phyloP scores from a whole-genome alignment of 2,113 vertebrate species.

The Tragelaphus strepsiceros region DNA sequence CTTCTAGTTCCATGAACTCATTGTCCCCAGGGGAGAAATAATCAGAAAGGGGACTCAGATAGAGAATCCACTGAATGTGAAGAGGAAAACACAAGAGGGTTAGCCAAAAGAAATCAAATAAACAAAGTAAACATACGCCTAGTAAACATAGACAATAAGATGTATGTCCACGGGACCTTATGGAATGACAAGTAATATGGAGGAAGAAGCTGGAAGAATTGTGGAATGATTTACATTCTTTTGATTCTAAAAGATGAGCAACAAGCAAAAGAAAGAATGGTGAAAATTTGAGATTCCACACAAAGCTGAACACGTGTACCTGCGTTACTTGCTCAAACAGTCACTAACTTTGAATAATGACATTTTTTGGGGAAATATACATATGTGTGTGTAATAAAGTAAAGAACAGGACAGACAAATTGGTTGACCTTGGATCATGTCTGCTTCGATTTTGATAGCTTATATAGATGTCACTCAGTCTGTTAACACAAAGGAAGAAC shows the following conservation, averaged over 20 bases:
- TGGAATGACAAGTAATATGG: neutral
- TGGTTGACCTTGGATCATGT: neutral
- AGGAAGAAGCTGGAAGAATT: neutral
- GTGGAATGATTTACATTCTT: neutral
- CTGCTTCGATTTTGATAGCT: neutral
- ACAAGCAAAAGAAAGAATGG: neutral
- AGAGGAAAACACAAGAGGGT: neutral
- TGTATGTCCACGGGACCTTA: neutral
- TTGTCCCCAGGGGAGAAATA: neutral
- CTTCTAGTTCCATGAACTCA: neutral
- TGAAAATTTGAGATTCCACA: neutral
- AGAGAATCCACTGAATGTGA: neutral
- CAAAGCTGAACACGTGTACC: neutral
- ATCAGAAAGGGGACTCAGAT: neutral
- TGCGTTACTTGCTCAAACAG: neutral
- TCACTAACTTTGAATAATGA: neutral
- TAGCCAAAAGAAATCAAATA: neutral
- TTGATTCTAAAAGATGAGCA: neutral
- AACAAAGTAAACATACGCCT: neutral
- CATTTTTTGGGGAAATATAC: neutral
- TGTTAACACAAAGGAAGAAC: neutral
- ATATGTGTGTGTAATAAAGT: neutral
- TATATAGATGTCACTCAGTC: neutral
- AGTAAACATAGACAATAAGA: neutral
- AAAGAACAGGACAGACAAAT: neutral